Conservation (phyloP, 2,113 vertebrate species). For the Onychorhynchus coronatus region DNA sequence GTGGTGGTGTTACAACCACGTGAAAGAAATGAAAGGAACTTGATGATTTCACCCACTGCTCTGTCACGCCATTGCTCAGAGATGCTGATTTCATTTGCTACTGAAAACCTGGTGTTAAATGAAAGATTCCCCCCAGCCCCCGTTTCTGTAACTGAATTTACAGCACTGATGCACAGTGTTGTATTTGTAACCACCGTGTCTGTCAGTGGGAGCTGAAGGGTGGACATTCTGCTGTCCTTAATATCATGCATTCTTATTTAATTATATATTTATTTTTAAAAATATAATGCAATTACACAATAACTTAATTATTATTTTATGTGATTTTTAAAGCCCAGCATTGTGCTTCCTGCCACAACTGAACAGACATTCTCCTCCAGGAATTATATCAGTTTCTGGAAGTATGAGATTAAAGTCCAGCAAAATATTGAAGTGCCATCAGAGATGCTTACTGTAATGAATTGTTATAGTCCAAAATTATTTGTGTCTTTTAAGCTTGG, state of each 20-base stretch:
- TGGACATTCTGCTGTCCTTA: background rate
- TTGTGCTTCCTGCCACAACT: conserved; percentile 10
- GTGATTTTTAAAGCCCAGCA: conserved; percentile 5
- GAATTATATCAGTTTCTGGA: background rate
- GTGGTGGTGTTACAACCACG: accelerated
- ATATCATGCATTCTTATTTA: background rate
- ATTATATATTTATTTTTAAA: conserved; percentile 6
- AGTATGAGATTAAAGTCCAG: background rate
- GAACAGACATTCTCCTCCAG: background rate
- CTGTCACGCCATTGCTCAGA: background rate
- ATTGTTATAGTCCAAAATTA: background rate
- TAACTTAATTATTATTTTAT: conserved; percentile 29
- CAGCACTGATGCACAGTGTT: background rate
- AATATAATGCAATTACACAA: conserved; percentile 2
- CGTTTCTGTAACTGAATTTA: background rate
- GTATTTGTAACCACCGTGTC: background rate
- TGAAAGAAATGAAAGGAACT: background rate
- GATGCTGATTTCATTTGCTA: background rate
- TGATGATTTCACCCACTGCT: background rate
- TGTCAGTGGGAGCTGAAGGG: background rate
- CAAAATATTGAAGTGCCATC: background rate
- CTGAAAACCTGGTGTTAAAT: background rate
- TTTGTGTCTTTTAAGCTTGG: background rate
- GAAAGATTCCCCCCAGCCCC: background rate
- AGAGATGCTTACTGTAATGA: background rate